phyloP scores from a whole-genome alignment of 1,140 invertebrate species.

The Portunus trituberculatus region DNA sequence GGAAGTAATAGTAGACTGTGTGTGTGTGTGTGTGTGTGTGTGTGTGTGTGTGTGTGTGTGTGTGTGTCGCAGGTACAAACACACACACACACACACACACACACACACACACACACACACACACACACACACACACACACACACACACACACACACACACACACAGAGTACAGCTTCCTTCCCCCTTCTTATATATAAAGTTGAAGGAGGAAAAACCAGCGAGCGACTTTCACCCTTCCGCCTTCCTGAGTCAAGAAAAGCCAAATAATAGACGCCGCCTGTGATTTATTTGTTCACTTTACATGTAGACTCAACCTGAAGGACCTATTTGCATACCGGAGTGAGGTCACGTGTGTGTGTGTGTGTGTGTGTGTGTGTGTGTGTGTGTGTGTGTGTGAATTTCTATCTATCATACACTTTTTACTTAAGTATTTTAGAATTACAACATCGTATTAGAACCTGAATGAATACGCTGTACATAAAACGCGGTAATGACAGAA shows the following conservation, averaged over 20 bases:
- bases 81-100: too few relatives aligned
- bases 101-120: too few relatives aligned
- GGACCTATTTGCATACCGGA: background rate
- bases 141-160: background rate
- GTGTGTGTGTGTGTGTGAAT: slow-evolving; percentile 10
- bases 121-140: background rate
- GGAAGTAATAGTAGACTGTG: background rate
- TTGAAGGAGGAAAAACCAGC: background rate
- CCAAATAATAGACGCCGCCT: background rate
- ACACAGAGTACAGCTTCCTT: background rate
- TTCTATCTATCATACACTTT: background rate
- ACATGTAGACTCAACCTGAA: background rate
- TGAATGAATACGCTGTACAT: too few relatives aligned
- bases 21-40: too few relatives aligned
- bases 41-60: too few relatives aligned
- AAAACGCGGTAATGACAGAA: too few relatives aligned
- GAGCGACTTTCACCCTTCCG: too few relatives aligned
- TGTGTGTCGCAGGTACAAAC: too few relatives aligned
- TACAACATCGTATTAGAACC: too few relatives aligned
- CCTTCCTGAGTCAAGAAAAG: background rate
- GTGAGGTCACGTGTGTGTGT: background rate
- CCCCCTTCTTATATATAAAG: background rate
- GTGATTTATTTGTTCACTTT: background rate
- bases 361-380: background rate
- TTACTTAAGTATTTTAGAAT: too few relatives aligned